phyloP scores from a whole-genome alignment of 2,888 invertebrate species.

The Lysandra bellargus region DNA sequence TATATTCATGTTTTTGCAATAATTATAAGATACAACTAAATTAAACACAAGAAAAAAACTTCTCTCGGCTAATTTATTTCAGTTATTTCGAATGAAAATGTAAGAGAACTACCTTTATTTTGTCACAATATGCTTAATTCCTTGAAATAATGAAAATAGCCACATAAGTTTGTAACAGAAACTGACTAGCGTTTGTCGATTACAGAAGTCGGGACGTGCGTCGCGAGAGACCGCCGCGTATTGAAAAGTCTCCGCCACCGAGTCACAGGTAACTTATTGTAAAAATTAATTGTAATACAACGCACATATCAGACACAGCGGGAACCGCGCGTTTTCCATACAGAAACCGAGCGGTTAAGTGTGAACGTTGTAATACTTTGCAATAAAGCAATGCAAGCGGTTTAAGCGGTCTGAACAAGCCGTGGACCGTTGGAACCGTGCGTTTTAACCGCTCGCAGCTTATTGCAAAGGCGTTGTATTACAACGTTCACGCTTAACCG shows the following conservation, averaged over 20 bases:
- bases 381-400: no score
- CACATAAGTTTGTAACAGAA: slow-evolving; percentile 12
- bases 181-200: slow-evolving; percentile 46
- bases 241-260: slow-evolving; percentile 50
- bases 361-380: no score
- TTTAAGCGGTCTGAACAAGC: no score
- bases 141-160: slow-evolving; percentile 15
- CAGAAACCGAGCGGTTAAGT: no score
- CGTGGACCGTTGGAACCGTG: no score
- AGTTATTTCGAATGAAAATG: slow-evolving; percentile 3
- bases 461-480: no score
- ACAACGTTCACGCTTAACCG: no score
- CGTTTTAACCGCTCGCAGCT: no score
- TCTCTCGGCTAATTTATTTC: slow-evolving; percentile 2
- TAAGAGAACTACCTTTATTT: slow-evolving; percentile 10
- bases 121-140: slow-evolving; percentile 34
- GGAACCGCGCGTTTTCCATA: no score
- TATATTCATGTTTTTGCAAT: slow-evolving; percentile 4
- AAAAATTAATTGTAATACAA: neutral
- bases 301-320: no score
- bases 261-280: slow-evolving; percentile 41
- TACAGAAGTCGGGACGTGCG: slow-evolving; percentile 62
- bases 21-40: neutral
- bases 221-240: slow-evolving; percentile 55
- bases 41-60: neutral